These are phyloP conservation scores for Sebastes taczanowskii DNA, from an alignment of 2,797 vertebrate species.

Conservation along the genomic window DNA sequence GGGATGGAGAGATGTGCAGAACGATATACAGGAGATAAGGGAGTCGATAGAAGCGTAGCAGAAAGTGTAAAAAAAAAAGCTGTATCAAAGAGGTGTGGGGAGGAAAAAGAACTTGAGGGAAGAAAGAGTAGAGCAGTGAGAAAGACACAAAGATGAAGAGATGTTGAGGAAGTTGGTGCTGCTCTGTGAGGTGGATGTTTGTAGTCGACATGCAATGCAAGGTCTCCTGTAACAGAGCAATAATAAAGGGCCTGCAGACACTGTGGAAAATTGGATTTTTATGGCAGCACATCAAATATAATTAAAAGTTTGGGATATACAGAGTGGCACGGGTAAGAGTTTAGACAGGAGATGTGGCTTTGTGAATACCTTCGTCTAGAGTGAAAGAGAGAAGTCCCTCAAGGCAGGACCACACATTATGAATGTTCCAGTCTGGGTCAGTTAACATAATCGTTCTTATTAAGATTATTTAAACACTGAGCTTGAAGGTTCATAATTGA, in stretches of 20 bases:
- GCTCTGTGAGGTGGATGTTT: slow-evolving; percentile 15
- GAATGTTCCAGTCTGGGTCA: neutral
- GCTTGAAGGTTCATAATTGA: neutral
- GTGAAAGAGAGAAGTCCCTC: neutral
- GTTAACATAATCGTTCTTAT: neutral
- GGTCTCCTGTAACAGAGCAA: slow-evolving; percentile 35
- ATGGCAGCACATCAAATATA: slow-evolving; percentile 73
- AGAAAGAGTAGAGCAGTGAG: neutral
- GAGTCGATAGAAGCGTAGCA: neutral
- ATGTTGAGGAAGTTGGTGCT: neutral
- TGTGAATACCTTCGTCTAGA: slow-evolving; percentile 10
- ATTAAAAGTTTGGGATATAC: slow-evolving; percentile 70
- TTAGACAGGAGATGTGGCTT: slow-evolving; percentile 33
- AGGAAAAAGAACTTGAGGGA: neutral
- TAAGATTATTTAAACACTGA: neutral
- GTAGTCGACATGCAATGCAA: slow-evolving; percentile 22
- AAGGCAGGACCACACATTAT: neutral
- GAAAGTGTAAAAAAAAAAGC: neutral
- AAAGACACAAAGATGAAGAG: neutral
- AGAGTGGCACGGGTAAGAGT: slow-evolving; percentile 40
- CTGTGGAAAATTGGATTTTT: slow-evolving; percentile 66
- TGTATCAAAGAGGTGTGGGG: neutral
- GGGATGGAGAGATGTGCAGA: neutral
- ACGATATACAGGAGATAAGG: neutral
- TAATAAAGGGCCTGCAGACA: slow-evolving; percentile 64